Conservation (phyloP, 2,888 invertebrate genomes). For the Lycocerus yunnanus region DNA sequence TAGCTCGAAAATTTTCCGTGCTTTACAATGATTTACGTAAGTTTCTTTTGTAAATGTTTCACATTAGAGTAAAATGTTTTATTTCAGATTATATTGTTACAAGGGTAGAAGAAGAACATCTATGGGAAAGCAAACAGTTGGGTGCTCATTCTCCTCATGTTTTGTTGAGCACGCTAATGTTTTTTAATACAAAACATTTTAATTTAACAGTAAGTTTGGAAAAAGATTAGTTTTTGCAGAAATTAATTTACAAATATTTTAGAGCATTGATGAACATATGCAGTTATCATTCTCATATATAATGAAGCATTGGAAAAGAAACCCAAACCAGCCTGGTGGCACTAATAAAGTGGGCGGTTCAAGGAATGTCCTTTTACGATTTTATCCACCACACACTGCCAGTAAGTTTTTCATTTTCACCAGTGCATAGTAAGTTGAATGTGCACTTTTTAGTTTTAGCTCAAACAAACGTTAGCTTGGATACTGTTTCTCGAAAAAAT, state of each 20-base stretch:
- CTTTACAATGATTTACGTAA: conserved; percentile 84
- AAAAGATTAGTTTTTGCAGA: background rate
- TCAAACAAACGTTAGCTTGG: conserved; percentile 53
- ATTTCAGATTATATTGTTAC: conserved; percentile 84
- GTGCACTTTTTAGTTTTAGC: background rate
- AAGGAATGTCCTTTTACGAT: conserved; percentile 81
- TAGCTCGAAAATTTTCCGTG: conserved; percentile 82
- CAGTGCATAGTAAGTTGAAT: background rate
- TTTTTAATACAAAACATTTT: conserved; percentile 96
- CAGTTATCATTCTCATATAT: conserved; percentile 92
- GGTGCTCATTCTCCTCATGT: conserved; percentile 96
- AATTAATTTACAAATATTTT: conserved; percentile 38
- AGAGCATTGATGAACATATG: conserved; percentile 93
- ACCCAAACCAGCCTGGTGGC: conserved; percentile 72
- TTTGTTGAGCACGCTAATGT: conserved; percentile 90
- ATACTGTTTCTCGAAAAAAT: conserved; percentile 81
- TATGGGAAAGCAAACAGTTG: conserved; percentile 95
- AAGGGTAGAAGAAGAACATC: conserved; percentile 91
- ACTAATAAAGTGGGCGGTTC: conserved; percentile 71
- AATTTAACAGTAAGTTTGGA: conserved; percentile 77
- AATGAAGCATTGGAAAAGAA: conserved; percentile 93
- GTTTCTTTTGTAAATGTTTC: conserved; percentile 46
- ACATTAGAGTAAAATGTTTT: conserved; percentile 24
- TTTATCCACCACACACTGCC: conserved; percentile 86
- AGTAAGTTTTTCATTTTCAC: conserved; percentile 55